These are phyloP conservation scores for Nylanderia fulva DNA, from an alignment of 1,140 invertebrate species.

Conservation along the genomic window DNA sequence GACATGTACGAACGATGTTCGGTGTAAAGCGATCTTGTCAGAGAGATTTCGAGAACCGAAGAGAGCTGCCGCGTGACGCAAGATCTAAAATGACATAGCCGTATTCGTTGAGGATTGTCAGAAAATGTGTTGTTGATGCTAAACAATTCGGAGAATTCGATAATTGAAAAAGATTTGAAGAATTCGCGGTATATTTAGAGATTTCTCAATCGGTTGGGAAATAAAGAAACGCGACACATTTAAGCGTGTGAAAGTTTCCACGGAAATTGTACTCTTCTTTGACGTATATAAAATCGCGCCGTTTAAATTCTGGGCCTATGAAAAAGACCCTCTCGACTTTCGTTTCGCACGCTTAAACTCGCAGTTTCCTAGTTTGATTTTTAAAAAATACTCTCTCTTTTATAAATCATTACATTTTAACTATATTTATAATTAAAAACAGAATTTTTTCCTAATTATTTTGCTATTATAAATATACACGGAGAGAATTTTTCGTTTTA, in stretches of 20 bases:
- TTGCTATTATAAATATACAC: too few relatives aligned
- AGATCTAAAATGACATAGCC: slow-evolving; percentile 6
- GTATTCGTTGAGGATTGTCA: not conserved
- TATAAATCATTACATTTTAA: not conserved
- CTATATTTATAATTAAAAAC: not conserved
- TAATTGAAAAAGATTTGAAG: too few relatives aligned
- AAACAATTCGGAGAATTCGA: too few relatives aligned
- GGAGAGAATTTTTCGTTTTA: too few relatives aligned
- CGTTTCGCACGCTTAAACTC: slow-evolving; percentile 41
- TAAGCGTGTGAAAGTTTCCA: slow-evolving; percentile 38
- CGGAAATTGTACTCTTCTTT: slow-evolving; percentile 44
- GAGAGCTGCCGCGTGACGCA: not conserved
- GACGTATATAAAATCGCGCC: slow-evolving; percentile 14
- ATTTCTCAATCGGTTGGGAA: not conserved
- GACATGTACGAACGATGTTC: not conserved
- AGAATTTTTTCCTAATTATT: too few relatives aligned
- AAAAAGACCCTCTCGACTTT: slow-evolving; percentile 45
- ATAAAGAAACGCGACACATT: not conserved
- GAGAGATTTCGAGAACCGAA: not conserved
- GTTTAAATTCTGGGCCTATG: slow-evolving; percentile 29
- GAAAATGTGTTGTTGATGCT: too few relatives aligned
- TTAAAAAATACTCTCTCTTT: not conserved
- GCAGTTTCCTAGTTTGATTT: slow-evolving; percentile 14
- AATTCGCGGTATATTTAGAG: too few relatives aligned
- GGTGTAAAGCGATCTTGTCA: not conserved